Evolutionary conservation across 2,797 vertebrate species (phyloP).

Genomic region (Silurus aristotelis): DNA sequence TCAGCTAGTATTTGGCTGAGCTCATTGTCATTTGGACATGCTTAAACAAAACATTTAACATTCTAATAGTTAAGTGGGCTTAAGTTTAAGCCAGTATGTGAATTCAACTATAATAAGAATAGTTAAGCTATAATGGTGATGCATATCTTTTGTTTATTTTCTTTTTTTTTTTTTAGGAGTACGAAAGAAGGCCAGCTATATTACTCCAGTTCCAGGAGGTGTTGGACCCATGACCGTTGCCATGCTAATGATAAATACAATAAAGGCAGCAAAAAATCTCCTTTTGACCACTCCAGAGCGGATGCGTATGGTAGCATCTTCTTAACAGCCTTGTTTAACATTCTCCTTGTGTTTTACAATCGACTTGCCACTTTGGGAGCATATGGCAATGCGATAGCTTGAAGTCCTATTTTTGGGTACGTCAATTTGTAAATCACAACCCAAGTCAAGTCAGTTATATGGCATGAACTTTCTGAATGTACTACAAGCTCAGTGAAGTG

Average conservation of each 20-base stretch:
- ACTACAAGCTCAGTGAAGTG: constrained; percentile 13
- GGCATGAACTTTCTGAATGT: background rate
- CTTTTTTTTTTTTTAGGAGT: constrained; percentile 75
- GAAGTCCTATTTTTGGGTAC: constrained; percentile 47
- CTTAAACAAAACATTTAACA: background rate
- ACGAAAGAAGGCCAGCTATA: constrained; percentile 89
- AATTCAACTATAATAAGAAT: no score
- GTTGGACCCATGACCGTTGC: constrained; percentile 98
- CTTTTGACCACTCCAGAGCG: constrained; percentile 72
- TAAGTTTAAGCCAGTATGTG: no score
- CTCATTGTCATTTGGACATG: background rate
- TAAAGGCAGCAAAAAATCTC: constrained; percentile 91
- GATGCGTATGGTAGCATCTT: constrained; percentile 73
- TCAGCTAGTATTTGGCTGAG: background rate
- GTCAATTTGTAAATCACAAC: background rate
- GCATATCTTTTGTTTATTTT: background rate
- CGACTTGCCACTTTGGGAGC: constrained; percentile 59
- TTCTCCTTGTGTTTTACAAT: constrained; percentile 7
- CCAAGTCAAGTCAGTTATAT: background rate
- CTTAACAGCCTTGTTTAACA: constrained; percentile 60
- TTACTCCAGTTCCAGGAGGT: constrained; percentile 93
- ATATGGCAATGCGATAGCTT: constrained; percentile 61
- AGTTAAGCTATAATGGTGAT: background rate
- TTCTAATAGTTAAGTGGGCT: background rate
- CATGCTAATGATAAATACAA: constrained; percentile 99